phyloP scores from a whole-genome alignment of 2,113 vertebrate genomes.

The Tenrec ecaudatus region DNA sequence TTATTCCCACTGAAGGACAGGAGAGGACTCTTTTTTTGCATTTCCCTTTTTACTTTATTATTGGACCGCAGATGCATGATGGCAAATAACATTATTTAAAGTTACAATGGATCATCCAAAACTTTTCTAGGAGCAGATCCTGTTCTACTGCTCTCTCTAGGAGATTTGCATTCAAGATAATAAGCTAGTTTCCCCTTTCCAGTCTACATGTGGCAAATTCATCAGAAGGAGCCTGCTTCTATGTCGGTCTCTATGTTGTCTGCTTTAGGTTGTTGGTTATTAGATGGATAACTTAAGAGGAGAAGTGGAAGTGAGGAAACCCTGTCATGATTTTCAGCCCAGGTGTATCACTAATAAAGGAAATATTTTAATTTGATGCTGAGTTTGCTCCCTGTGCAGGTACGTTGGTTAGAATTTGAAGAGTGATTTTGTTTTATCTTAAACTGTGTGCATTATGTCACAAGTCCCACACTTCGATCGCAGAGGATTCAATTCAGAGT shows the following conservation, averaged over 20 bases:
- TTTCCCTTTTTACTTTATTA: background rate
- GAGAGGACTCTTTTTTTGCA: background rate
- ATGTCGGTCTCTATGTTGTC: background rate
- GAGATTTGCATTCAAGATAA: background rate
- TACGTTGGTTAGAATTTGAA: slow-evolving; percentile 25
- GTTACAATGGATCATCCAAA: background rate
- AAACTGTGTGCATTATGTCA: background rate
- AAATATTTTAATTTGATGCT: background rate
- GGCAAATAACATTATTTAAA: background rate
- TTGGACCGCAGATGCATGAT: background rate
- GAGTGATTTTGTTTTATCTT: background rate
- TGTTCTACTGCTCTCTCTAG: background rate
- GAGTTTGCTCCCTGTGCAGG: background rate
- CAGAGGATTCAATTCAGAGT: background rate
- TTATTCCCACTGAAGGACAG: background rate
- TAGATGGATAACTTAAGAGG: background rate
- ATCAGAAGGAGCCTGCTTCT: background rate
- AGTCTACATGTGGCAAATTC: background rate
- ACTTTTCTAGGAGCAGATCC: background rate
- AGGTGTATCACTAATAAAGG: background rate
- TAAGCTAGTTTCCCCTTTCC: background rate
- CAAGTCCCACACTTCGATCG: background rate
- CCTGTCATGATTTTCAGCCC: background rate
- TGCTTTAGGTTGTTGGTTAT: background rate
- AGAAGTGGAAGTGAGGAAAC: background rate